phyloP scores from a whole-genome alignment of 2,113 vertebrate genomes.

The Rhipidura dahli region DNA sequence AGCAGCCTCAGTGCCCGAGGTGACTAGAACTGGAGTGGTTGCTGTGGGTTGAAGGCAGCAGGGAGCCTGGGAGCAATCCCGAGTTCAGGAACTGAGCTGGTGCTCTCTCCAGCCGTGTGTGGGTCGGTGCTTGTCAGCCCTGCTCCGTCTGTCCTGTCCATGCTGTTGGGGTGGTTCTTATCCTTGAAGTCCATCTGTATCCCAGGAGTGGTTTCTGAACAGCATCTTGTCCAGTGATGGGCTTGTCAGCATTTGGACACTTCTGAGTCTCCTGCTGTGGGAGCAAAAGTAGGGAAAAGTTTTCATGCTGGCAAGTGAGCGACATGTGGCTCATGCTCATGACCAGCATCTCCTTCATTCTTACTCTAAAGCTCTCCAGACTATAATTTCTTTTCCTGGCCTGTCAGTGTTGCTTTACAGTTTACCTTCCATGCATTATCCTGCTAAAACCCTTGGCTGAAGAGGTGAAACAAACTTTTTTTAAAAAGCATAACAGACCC shows the following conservation, averaged over 20 bases:
- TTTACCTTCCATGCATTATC: conserved; percentile 59
- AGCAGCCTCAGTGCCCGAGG: conserved; percentile 23
- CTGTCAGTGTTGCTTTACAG: conserved; percentile 31
- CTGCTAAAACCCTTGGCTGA: conserved; percentile 52
- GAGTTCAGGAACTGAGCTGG: not conserved
- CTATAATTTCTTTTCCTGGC: conserved; percentile 20
- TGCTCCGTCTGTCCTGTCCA: not conserved
- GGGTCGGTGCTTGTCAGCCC: not conserved
- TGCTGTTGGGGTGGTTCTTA: not conserved
- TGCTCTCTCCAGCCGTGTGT: not conserved
- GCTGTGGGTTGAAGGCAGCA: conserved; percentile 25
- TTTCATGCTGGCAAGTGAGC: not conserved
- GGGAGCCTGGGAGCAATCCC: not conserved
- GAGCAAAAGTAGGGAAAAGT: conserved; percentile 9
- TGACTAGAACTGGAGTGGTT: not conserved
- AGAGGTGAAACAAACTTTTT: conserved; percentile 23
- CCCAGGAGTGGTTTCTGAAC: not conserved
- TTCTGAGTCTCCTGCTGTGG: conserved; percentile 21
- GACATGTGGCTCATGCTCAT: not conserved
- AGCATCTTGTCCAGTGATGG: not conserved
- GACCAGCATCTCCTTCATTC: conserved; percentile 36
- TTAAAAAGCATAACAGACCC: not conserved
- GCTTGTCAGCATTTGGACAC: not conserved
- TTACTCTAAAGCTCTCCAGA: conserved; percentile 25
- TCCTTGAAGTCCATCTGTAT: not conserved